A percentile compares a stretch with the other conserved stretches of the same genome.
These are phyloP conservation scores for Trichogramma dendrolimi DNA, from an alignment of 2,888 invertebrate species.

Conservation along the genomic window DNA sequence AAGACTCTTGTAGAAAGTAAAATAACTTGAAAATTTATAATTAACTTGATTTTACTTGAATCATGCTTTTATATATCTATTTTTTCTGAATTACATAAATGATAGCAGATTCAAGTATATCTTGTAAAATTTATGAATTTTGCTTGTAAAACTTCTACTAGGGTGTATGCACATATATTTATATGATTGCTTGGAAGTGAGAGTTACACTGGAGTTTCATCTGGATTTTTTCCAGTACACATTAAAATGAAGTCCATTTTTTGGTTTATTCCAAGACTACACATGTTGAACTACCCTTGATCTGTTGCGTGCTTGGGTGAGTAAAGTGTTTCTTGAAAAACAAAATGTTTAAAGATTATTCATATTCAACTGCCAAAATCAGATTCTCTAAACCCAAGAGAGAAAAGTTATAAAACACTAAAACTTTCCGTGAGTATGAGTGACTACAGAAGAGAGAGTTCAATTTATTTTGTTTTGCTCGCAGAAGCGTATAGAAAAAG, in stretches of 20 bases:
- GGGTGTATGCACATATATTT: slow-evolving; percentile 23
- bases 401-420: slow-evolving; percentile 16
- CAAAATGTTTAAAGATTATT: not conserved
- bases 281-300: slow-evolving; percentile 25
- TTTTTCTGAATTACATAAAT: slow-evolving; percentile 25
- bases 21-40: slow-evolving; percentile 12
- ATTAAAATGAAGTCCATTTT: slow-evolving; percentile 19
- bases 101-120: slow-evolving; percentile 10
- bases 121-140: slow-evolving; percentile 9
- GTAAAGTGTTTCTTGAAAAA: slow-evolving; percentile 40
- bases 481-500: slow-evolving; percentile 41
- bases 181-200: slow-evolving; percentile 27
- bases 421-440: slow-evolving; percentile 45
- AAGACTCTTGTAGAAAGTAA: slow-evolving; percentile 27
- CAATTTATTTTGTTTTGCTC: slow-evolving; percentile 37
- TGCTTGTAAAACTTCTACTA: slow-evolving; percentile 17
- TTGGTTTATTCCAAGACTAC: slow-evolving; percentile 27
- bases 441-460: slow-evolving; percentile 35
- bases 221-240: slow-evolving; percentile 24
- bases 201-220: slow-evolving; percentile 25
- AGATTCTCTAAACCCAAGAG: not conserved
- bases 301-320: slow-evolving; percentile 40
- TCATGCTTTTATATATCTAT: slow-evolving; percentile 3
- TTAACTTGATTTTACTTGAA: slow-evolving; percentile 1
- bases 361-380: no score